Percentiles rank a stretch among this genome's conserved stretches.
Evolutionary conservation across 2,113 vertebrate genomes (phyloP).

Genomic region (Leptocoma aspasia): DNA sequence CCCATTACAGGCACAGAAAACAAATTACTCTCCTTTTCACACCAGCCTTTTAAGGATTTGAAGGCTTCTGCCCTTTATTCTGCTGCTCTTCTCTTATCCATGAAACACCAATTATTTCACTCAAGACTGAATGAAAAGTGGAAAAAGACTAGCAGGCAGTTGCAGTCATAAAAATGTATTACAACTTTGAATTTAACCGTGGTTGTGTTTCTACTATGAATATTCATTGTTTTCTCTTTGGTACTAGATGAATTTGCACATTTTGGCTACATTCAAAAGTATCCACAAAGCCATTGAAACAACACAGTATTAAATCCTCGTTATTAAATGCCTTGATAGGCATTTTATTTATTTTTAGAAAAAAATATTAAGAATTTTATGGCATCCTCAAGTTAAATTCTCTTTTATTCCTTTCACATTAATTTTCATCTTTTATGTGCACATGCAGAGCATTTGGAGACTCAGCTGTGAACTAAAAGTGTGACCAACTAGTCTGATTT

Average conservation of each 20-base stretch:
- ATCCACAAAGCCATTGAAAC: background rate
- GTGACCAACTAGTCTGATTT: background rate
- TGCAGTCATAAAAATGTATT: background rate
- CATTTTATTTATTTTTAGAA: background rate
- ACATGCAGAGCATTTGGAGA: background rate
- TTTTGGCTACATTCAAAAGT: background rate
- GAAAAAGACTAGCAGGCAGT: background rate
- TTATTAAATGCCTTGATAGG: background rate
- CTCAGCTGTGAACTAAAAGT: background rate
- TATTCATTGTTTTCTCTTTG: background rate
- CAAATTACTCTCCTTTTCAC: background rate
- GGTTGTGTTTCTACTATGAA: background rate
- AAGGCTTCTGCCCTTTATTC: background rate
- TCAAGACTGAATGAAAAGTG: background rate
- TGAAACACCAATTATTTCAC: background rate
- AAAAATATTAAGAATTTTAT: background rate
- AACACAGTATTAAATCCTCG: background rate
- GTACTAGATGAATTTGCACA: background rate
- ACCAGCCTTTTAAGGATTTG: background rate
- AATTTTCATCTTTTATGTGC: background rate
- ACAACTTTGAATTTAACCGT: background rate
- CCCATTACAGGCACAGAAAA: background rate
- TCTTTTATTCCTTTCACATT: background rate
- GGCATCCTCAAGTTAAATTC: background rate
- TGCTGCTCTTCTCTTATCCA: background rate